Percentiles rank a stretch among this genome's conserved stretches.
Evolutionary conservation across 2,888 invertebrate genomes (phyloP).

Genomic region (Mimachlamys varia): DNA sequence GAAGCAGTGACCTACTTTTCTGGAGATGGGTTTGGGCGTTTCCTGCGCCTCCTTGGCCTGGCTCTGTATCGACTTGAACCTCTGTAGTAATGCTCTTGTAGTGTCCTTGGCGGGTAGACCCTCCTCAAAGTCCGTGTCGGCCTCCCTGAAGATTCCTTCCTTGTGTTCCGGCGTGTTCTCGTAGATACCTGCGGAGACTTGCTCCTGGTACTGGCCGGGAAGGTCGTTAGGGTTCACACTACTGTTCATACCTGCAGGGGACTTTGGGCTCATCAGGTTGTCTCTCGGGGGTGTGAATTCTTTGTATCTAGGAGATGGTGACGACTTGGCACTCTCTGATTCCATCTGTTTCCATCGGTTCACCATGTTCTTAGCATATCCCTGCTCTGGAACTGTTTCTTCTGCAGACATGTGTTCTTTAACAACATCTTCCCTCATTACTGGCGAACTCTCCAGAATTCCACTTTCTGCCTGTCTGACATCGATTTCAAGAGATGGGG

Average conservation of each 20-base stretch:
- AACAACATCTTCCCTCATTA: conserved; percentile 80
- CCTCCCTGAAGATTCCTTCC: conserved; percentile 82
- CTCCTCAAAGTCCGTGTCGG: conserved; percentile 74
- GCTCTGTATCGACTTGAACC: conserved; percentile 91
- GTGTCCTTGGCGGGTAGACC: conserved; percentile 86
- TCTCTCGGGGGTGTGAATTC: conserved; percentile 76
- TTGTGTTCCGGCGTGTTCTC: conserved; percentile 71
- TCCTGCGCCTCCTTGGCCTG: conserved; percentile 67
- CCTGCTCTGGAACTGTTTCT: conserved; percentile 82
- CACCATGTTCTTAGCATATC: conserved; percentile 91
- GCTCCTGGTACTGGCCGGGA: conserved; percentile 74
- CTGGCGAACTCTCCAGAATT: conserved; percentile 74
- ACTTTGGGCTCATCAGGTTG: conserved; percentile 70
- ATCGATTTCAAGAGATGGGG: conserved; percentile 59
- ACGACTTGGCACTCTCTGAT: conserved; percentile 64
- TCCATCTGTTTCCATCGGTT: conserved; percentile 94
- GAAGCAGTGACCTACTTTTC: conserved; percentile 63
- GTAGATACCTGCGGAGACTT: conserved; percentile 63
- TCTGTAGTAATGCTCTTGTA: conserved; percentile 91
- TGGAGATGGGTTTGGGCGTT: conserved; percentile 64
- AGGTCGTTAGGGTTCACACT: conserved; percentile 72
- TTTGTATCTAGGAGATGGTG: conserved; percentile 65
- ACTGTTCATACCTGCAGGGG: conserved; percentile 64
- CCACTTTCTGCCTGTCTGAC: conserved; percentile 65
- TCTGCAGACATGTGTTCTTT: conserved; percentile 78